phyloP scores from a whole-genome alignment of 2,888 invertebrate genomes.

The Volucella bombylans region DNA sequence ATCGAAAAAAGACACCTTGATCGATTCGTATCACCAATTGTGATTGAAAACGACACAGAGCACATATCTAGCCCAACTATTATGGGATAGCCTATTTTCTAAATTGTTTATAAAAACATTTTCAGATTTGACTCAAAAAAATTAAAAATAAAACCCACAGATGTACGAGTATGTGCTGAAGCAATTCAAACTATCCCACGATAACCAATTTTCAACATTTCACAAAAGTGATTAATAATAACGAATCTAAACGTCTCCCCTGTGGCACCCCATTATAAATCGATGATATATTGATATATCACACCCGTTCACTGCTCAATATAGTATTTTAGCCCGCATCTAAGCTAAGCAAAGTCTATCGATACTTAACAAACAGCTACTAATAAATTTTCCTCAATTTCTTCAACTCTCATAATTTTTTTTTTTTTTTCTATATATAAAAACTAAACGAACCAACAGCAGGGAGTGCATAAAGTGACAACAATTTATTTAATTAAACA shows the following conservation, averaged over 20 bases:
- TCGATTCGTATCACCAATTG: no score
- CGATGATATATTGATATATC: conserved; percentile 70
- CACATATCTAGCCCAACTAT: neutral
- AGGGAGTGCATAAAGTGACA: conserved; percentile 68
- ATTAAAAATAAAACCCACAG: conserved; percentile 26
- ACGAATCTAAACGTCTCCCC: conserved; percentile 50
- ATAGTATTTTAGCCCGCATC: conserved; percentile 56
- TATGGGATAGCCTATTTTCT: neutral
- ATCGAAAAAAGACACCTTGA: no score
- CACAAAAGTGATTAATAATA: conserved; percentile 65
- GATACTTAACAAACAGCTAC: conserved; percentile 39
- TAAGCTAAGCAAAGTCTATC: conserved; percentile 40
- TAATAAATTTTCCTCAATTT: conserved; percentile 54
- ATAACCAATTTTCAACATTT: conserved; percentile 50
- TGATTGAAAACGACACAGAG: no score
- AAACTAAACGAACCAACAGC: conserved; percentile 35
- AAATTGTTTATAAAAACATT: conserved; percentile 4
- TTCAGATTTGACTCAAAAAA: neutral
- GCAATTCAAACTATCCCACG: conserved; percentile 31
- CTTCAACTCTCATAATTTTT: conserved; percentile 45
- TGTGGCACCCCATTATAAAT: conserved; percentile 67
- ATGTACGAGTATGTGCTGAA: conserved; percentile 29
- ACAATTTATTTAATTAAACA: conserved; percentile 73
- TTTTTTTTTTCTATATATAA: conserved; percentile 35
- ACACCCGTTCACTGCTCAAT: conserved; percentile 45